Percentiles rank a stretch among this genome's conserved stretches.
Evolutionary conservation across 2,113 vertebrate species (phyloP).

Genomic region (Oncorhynchus mykiss): DNA sequence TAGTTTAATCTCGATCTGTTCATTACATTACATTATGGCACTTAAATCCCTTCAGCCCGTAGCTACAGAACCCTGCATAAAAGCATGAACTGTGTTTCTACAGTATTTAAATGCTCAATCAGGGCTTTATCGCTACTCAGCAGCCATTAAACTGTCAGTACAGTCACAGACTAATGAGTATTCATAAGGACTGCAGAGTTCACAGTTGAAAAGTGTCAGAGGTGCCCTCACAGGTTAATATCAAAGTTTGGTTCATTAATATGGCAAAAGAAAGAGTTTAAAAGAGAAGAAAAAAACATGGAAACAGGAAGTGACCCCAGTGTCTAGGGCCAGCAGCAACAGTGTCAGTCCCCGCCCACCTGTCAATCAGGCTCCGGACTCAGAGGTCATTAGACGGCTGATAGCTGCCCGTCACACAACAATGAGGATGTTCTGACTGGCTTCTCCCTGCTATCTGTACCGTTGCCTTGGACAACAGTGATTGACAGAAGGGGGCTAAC

Average conservation of each 20-base stretch:
- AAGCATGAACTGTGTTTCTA: too few relatives aligned
- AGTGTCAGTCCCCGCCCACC: conserved; percentile 65
- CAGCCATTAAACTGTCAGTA: too few relatives aligned
- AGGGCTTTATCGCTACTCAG: too few relatives aligned
- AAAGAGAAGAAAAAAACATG: neutral
- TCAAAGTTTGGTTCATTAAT: neutral
- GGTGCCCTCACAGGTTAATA: too few relatives aligned
- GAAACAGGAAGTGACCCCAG: neutral
- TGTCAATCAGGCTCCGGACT: conserved; percentile 66
- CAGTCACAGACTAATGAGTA: too few relatives aligned
- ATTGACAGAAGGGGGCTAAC: conserved; percentile 71
- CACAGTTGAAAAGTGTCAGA: too few relatives aligned
- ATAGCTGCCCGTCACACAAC: conserved; percentile 22
- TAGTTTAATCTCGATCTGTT: conserved; percentile 37
- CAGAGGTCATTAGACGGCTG: conserved; percentile 66
- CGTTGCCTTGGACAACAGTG: conserved; percentile 18
- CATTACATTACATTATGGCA: conserved; percentile 44
- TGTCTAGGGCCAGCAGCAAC: conserved; percentile 47
- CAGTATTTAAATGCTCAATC: too few relatives aligned
- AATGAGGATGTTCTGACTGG: neutral
- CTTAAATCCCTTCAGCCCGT: conserved; percentile 20
- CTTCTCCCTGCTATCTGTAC: conserved; percentile 50
- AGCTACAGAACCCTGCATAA: neutral
- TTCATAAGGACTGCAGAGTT: too few relatives aligned
- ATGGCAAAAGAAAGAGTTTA: neutral